Evolutionary conservation across 30 jellyfish, hydroid and myxozoan species (phyloP), one percentile per base, ranked within the genome.

Genomic region (Aurelia sp.): DNA sequence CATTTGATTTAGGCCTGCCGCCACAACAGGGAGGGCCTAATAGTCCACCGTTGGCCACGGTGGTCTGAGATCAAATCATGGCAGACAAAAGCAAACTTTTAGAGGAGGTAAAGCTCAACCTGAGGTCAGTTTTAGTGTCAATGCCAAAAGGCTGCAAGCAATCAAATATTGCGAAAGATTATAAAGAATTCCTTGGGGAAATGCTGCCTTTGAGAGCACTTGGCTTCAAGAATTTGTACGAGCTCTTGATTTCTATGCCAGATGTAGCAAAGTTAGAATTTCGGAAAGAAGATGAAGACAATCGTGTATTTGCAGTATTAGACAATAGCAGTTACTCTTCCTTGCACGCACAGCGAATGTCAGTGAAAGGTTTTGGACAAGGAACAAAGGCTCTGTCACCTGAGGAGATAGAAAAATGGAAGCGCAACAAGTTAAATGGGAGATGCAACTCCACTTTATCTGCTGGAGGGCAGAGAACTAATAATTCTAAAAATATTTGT

Each of bases 191-290:
- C 19, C 82, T 80, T 48, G 92, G 92, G 1, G 98, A 92, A 67
- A 40, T 4, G 53, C 63, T 92, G 20, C 90, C 90, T 3, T 85
- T 88, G 88, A 38, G 66, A 59, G 76, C 68, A 72, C 81, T 69
- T 22, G 97, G 97, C 16, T 92, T 87, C 73, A 59, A 63, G 38
- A 76, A 57, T 72, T 67, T 92, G 55, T 92, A 38, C 68, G 97
- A 87, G 41, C 84, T 92, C 53, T 81, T 92, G 19, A 38, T 82
- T 50, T 88, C 97, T 4, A 55, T 92, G 50, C 95, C 95, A 59
- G 98, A 92, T 27, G 95, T 92, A 52, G 92, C 87, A 10, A 80
- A 89, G 21, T 21, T 92, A 67, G 97, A 88, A 51, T 92, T 84
- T 72, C 69, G 92, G 3, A 81, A 65, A 24, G 89, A 87, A 55